A percentile compares a stretch with the other conserved stretches of the same genome.
Evolutionary conservation across 1,140 invertebrate genomes (phyloP).

Genomic region (Lethocerus indicus): DNA sequence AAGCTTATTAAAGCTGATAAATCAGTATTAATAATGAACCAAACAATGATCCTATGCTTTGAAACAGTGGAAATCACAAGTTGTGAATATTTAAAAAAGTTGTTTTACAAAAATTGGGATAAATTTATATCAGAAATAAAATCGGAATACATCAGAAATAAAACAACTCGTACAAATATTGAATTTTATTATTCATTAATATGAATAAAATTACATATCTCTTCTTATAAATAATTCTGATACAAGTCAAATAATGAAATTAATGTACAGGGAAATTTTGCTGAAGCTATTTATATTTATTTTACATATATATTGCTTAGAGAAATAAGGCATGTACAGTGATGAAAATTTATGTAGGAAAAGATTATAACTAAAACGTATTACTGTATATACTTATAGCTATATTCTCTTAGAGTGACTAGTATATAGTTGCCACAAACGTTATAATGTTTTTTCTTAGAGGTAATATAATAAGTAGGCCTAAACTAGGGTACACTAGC

Average conservation of each 20-base stretch:
- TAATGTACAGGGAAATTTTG: neutral
- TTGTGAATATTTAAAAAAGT: no score
- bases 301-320: neutral
- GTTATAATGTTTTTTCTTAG: neutral
- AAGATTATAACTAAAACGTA: neutral
- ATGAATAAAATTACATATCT: slow-evolving; percentile 4
- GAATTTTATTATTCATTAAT: slow-evolving; percentile 1
- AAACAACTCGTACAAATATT: neutral
- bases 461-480: slow-evolving; percentile 10
- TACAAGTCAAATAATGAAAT: neutral
- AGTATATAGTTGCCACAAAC: slow-evolving; percentile 8
- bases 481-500: slow-evolving; percentile 6
- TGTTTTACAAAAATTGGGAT: no score
- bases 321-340: neutral
- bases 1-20: no score
- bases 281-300: neutral
- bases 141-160: no score
- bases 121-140: no score
- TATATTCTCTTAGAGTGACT: slow-evolving; percentile 10
- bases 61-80: no score
- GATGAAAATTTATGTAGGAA: neutral
- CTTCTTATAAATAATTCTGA: no score
- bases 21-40: no score
- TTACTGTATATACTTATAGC: slow-evolving; percentile 3
- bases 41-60: no score